Percentiles rank a stretch among this genome's conserved stretches.
phyloP scores from a whole-genome alignment of 2,888 invertebrate species.

The Pseudeuparius sepicola region DNA sequence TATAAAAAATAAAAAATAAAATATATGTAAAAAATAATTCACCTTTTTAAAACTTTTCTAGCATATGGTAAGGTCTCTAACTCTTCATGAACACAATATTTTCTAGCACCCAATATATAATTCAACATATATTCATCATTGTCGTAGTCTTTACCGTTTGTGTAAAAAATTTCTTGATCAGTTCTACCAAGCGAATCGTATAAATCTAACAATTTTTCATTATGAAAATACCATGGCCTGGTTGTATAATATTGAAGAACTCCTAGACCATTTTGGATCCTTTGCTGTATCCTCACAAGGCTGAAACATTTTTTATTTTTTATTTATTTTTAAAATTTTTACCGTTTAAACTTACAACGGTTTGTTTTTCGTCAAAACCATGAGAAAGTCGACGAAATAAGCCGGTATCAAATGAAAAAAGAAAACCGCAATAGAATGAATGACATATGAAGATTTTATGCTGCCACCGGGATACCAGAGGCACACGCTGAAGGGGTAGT shows the following conservation, averaged over 20 bases:
- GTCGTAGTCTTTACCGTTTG: slow-evolving; percentile 42
- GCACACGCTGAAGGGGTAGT: slow-evolving; percentile 66
- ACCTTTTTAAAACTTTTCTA: slow-evolving; percentile 51
- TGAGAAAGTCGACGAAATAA: slow-evolving; percentile 60
- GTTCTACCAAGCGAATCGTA: slow-evolving; percentile 41
- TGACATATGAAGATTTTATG: slow-evolving; percentile 54
- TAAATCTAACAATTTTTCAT: slow-evolving; percentile 49
- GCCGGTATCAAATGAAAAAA: slow-evolving; percentile 71
- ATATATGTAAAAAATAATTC: too few relatives aligned
- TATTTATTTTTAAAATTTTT: slow-evolving; percentile 6
- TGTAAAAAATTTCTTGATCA: slow-evolving; percentile 54
- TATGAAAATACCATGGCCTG: slow-evolving; percentile 69
- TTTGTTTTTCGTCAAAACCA: slow-evolving; percentile 58
- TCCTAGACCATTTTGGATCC: slow-evolving; percentile 50
- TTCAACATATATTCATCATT: slow-evolving; percentile 56
- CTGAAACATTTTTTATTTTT: slow-evolving; percentile 39
- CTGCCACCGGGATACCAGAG: slow-evolving; percentile 74
- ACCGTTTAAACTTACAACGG: slow-evolving; percentile 57
- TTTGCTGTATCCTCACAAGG: slow-evolving; percentile 53
- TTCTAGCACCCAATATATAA: slow-evolving; percentile 75
- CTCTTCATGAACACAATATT: slow-evolving; percentile 76
- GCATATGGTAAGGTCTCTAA: slow-evolving; percentile 66
- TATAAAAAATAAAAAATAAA: too few relatives aligned
- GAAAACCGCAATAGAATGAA: slow-evolving; percentile 56
- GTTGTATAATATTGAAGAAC: slow-evolving; percentile 73